Conservation (phyloP, 2,888 invertebrate species). For the Mechanitis mazaeus region DNA sequence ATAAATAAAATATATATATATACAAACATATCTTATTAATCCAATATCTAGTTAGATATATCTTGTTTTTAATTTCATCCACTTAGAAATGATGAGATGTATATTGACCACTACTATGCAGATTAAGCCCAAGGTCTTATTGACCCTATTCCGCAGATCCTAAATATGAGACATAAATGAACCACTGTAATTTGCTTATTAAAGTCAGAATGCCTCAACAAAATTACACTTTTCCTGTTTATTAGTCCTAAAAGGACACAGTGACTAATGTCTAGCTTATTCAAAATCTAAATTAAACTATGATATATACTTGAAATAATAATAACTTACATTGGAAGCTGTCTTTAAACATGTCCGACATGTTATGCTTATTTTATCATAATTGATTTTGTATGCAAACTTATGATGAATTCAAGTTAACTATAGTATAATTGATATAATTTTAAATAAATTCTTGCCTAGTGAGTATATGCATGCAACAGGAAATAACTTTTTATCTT, state of each 20-base stretch:
- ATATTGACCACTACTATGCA: slow-evolving; percentile 6
- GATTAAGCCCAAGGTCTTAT: slow-evolving; percentile 36
- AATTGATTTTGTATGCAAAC: no score
- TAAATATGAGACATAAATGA: slow-evolving; percentile 39
- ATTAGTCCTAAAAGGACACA: slow-evolving; percentile 18
- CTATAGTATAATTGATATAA: not conserved
- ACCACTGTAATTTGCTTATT: slow-evolving; percentile 49
- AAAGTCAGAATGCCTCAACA: slow-evolving; percentile 47
- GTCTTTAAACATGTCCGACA: no score
- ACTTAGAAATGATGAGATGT: not conserved
- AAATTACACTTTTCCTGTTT: slow-evolving; percentile 50
- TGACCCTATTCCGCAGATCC: slow-evolving; percentile 44
- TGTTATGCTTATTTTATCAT: no score
- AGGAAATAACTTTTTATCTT: slow-evolving; percentile 50
- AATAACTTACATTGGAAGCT: not conserved
- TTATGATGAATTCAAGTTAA: no score
- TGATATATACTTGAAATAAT: not conserved
- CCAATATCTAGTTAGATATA: no score
- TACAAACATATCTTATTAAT: no score
- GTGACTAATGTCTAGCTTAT: slow-evolving; percentile 13
- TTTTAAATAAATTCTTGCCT: not conserved
- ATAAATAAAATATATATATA: no score
- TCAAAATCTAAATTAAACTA: slow-evolving; percentile 1
- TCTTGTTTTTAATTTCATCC: no score
- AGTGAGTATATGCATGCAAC: slow-evolving; percentile 35